Percentiles rank a stretch among this genome's conserved stretches.
phyloP scores from a whole-genome alignment of 2,113 vertebrate species.

The Ranitomeya imitator region DNA sequence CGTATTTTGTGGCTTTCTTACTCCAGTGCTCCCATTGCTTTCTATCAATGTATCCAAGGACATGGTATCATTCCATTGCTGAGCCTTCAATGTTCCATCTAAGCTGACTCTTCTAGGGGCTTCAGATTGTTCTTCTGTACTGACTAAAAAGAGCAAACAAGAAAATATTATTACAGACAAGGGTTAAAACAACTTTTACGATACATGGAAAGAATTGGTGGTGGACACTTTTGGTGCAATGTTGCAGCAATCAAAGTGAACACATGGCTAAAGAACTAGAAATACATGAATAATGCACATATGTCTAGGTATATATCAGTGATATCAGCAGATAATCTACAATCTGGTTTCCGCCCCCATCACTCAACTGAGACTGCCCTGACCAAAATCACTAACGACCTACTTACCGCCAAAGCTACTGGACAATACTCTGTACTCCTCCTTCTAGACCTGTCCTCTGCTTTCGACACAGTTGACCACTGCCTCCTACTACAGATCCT shows the following conservation, averaged over 20 bases:
- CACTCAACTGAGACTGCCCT: too few species aligned
- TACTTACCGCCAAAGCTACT: too few species aligned
- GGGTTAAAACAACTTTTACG: background rate
- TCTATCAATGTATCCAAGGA: constrained; percentile 51
- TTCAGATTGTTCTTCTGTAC: constrained; percentile 33
- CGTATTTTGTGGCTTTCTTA: constrained; percentile 61
- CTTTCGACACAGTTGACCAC: too few species aligned
- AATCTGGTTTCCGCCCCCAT: too few species aligned
- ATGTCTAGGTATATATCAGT: too few species aligned
- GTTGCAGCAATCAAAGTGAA: background rate
- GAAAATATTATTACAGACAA: background rate
- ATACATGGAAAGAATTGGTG: background rate
- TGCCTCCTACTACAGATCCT: too few species aligned
- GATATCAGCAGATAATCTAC: too few species aligned
- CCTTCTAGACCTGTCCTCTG: too few species aligned
- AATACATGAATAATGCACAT: too few species aligned
- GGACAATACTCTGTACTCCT: too few species aligned
- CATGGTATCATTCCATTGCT: constrained; percentile 49
- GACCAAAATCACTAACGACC: too few species aligned
- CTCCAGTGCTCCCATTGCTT: constrained; percentile 65
- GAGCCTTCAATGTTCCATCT: constrained; percentile 56
- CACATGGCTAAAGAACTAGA: too few species aligned
- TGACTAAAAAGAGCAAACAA: constrained; percentile 55
- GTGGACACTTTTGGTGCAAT: background rate
- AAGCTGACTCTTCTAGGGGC: constrained; percentile 46